Base-by-base conservation (phyloP, 2,888 invertebrate species). In the Orthosia cruda region DNA sequence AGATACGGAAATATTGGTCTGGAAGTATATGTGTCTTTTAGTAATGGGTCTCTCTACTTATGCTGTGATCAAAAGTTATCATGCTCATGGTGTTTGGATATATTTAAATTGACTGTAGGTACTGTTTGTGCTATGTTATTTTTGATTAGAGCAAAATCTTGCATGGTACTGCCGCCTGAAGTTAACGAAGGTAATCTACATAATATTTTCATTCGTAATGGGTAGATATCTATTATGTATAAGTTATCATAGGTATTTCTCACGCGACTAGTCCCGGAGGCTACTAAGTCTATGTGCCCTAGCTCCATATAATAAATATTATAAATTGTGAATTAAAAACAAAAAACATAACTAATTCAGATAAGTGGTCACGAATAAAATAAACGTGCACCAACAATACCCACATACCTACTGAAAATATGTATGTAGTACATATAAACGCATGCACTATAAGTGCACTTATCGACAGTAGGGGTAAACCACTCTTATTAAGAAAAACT, bases 1-100 rank as follows among this genome's bases (percentile, higher is more conserved):
- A 77, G 45, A 76, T 76, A 67, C 45, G 61, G 50, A 26, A 20
- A 62, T 55, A 32, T 50, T 50, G 26, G 16, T 26, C n/a, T 16
- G n/a, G 16, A 23, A 71, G 16, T 55, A 13, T 47, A 15, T 49
- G 57, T 32, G 2, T 74, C 12, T 47, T 74, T 74, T 52, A 13
- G 61, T 74, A 23, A 73, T 32, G n/a, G 9, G 5, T 32, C 1
- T 2, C 26, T 59, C 3, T 32, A 20, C 50, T 45, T 20, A 40
- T 11, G 15, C 16, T 20, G 20, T 45, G 45, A 59, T 72, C 4
- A 16, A 16, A 16, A 45, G 13, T 9, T 4, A 47, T 26, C n/a
- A 66, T 66, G 15, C 15, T 4, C 3, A 20, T 16, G 62, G 11
- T 50, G 0, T 45, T 11, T 45, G 7, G 13, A 45, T 49, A 26